Conservation (phyloP, 37 sponge, comb jelly and placozoan species). For the Chondrosia reniformis region DNA sequence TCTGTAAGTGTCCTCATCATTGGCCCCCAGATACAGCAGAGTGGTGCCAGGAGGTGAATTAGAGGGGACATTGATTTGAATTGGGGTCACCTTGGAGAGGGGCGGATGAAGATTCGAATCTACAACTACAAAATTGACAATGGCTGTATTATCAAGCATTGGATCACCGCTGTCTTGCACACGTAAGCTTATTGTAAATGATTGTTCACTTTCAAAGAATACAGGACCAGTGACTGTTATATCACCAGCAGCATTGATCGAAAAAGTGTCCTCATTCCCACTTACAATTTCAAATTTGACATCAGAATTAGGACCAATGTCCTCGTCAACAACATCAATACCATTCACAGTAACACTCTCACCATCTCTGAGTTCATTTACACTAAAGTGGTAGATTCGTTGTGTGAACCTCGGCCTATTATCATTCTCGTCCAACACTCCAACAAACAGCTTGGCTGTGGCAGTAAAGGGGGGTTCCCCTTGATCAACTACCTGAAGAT, state of each 20-base stretch:
- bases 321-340: constrained; percentile 57
- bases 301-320: constrained; percentile 52
- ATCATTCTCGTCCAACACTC: constrained; percentile 59
- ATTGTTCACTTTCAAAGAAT: constrained; percentile 6
- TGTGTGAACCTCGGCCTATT: constrained; percentile 51
- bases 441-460: constrained; percentile 27
- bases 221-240: constrained; percentile 21
- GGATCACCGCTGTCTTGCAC: constrained; percentile 61
- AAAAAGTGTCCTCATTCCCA: constrained; percentile 40
- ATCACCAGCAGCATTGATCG: constrained; percentile 37
- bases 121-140: constrained; percentile 22
- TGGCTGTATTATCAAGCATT: constrained; percentile 24
- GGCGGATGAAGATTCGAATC: constrained; percentile 62
- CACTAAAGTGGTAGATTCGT: constrained; percentile 18
- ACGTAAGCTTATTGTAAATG: constrained; percentile 32
- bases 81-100: background rate
- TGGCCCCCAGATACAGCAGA: constrained; percentile 41
- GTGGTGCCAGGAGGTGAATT: constrained; percentile 38
- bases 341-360: constrained; percentile 23
- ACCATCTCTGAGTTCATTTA: constrained; percentile 36
- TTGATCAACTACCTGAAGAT: constrained; percentile 52
- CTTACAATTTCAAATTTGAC: constrained; percentile 25
- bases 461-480: constrained; percentile 56
- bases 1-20: constrained; percentile 38
- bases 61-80: constrained; percentile 26